Base-by-base conservation (phyloP, 2,888 invertebrate genomes). In the Pyrochroa serraticornis region DNA sequence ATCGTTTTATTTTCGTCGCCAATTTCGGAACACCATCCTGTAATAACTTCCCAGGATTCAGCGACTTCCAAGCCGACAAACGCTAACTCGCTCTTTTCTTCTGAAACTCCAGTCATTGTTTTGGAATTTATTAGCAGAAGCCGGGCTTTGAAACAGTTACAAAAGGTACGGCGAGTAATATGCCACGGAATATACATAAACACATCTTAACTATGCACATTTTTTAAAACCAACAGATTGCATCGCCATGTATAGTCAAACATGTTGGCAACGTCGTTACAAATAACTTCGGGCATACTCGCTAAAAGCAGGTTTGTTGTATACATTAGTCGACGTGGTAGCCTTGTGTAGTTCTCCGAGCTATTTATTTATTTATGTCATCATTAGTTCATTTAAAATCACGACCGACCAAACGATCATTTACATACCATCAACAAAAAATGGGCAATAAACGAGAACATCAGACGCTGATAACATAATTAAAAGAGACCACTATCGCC, bases 321-420 rank as follows among this genome's bases (percentile, higher is more conserved):
- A 64, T 64, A 62, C 45, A 60, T 64, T 64, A 64, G 56, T 31
- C 42, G 50, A 44, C 42, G 45, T 52, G 51, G 63, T 60, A 63
- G 66, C 60, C 62, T 63, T 62, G 59, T 22, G 22, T 56, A 42
- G 12, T 54, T 57, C 43, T 45, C 45, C 34, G 42, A 57, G 42
- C 44, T 61, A 56, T 54, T 57, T 57, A 62, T 63, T 65, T 63
- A 62, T 62, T 62, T 66, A 64, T 63, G 64, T 66, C 66, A 66
- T 66, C 63, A 66, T 66, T 66, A 66, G 55, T 38, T 49, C 63
- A 56, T 22, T 62, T 61, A 60, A 60, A 42, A 42, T 57, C 58
- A 50, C 59, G 63, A 64, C 62, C 60, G 52, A 60, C 62, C 45
- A 51, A 60, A 56, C 39, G 38, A 22, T 22, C 22, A 22, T 22